Conservation (phyloP, 2,797 vertebrate genomes). For the Orestias chungarensis region DNA sequence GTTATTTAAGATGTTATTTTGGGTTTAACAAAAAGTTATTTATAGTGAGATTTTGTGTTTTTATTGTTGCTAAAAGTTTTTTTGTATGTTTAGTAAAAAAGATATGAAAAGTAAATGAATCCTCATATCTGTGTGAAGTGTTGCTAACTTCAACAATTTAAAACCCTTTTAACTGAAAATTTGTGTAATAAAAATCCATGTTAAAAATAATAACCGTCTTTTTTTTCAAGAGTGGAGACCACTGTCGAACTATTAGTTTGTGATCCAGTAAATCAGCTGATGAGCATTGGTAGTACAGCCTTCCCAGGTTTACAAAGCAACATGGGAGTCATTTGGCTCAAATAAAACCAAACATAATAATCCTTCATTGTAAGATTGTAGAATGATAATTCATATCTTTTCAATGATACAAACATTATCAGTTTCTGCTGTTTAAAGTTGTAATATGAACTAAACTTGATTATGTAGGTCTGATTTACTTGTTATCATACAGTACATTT, state of each 20-base stretch:
- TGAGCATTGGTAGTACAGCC: background rate
- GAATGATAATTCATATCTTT: too few species aligned
- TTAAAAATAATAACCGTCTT: too few species aligned
- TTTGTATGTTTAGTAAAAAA: background rate
- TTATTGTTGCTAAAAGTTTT: background rate
- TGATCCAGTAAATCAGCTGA: background rate
- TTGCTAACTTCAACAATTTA: background rate
- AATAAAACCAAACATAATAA: too few species aligned
- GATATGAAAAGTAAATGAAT: background rate
- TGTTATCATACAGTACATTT: too few species aligned
- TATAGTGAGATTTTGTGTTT: background rate
- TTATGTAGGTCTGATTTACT: too few species aligned
- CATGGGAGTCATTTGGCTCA: too few species aligned
- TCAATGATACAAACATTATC: too few species aligned
- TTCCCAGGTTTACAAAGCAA: too few species aligned
- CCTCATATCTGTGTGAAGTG: background rate
- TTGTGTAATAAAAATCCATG: background rate
- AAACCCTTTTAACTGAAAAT: background rate
- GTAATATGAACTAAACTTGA: too few species aligned
- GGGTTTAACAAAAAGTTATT: background rate
- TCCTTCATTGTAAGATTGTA: too few species aligned
- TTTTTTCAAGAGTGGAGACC: background rate
- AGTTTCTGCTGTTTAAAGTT: too few species aligned
- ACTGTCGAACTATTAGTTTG: too few species aligned
- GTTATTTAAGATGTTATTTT: background rate